phyloP scores from a whole-genome alignment of 2,888 invertebrate genomes.

The Stenodera caucasica region DNA sequence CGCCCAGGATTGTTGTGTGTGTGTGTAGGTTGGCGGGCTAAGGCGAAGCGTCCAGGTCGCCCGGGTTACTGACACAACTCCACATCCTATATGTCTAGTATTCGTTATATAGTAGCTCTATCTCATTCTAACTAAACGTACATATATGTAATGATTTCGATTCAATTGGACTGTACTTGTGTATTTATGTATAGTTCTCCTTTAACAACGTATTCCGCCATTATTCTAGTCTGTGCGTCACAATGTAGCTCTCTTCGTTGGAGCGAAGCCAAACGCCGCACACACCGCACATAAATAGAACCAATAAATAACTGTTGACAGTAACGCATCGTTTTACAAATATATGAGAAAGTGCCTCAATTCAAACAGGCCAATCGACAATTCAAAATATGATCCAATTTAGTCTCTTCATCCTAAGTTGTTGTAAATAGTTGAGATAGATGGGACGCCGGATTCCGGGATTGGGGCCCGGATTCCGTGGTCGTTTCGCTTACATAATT shows the following conservation, averaged over 20 bases:
- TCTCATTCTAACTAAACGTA: background rate
- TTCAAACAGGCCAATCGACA: too few relatives aligned
- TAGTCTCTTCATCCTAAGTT: background rate
- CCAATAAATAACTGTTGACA: constrained; percentile 40
- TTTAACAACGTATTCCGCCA: constrained; percentile 37
- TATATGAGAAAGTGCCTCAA: constrained; percentile 21
- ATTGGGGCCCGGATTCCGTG: constrained; percentile 1
- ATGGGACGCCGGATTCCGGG: constrained; percentile 7
- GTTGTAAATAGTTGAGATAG: background rate
- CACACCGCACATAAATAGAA: constrained; percentile 39
- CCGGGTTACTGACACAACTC: constrained; percentile 49
- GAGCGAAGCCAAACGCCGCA: constrained; percentile 39
- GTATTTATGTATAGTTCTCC: constrained; percentile 38
- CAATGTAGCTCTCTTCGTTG: constrained; percentile 33
- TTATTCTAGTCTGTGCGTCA: constrained; percentile 33
- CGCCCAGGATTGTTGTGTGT: constrained; percentile 43
- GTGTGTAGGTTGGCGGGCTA: constrained; percentile 43
- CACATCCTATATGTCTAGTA: constrained; percentile 16
- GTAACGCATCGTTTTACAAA: constrained; percentile 27
- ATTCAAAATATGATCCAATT: too few relatives aligned
- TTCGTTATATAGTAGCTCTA: background rate
- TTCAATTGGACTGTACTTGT: background rate
- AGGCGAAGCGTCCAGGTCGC: constrained; percentile 42
- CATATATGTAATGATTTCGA: constrained; percentile 12
- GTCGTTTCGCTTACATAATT: constrained; percentile 6